These are phyloP conservation scores for Phyllotis vaccarum DNA, from an alignment of 2,797 vertebrate species.

Conservation along the genomic window DNA sequence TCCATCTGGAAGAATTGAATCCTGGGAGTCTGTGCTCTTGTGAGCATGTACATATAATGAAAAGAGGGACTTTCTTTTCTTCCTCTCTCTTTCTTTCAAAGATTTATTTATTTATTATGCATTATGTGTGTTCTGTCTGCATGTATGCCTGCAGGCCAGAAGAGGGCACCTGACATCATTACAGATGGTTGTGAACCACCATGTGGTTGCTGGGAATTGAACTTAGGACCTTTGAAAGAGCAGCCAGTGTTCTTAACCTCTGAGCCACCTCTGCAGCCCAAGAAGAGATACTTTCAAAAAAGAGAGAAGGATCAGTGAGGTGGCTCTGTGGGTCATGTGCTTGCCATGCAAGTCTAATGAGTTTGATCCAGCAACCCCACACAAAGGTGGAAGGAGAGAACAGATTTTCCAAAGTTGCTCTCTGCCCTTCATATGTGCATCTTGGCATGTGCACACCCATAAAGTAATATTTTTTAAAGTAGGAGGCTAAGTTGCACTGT, in stretches of 20 bases:
- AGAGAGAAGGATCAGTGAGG: neutral
- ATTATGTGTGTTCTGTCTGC: too few species aligned
- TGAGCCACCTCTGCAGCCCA: too few species aligned
- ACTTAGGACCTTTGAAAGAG: too few species aligned
- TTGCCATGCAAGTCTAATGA: neutral
- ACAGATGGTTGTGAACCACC: too few species aligned
- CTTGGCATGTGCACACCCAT: neutral
- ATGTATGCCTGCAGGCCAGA: too few species aligned
- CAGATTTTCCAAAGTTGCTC: neutral
- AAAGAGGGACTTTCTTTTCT: neutral
- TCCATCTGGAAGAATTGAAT: neutral
- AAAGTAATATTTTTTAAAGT: neutral
- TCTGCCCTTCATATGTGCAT: neutral
- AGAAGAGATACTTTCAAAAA: neutral
- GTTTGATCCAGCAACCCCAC: neutral
- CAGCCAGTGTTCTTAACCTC: too few species aligned
- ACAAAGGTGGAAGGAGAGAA: neutral
- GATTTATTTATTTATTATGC: too few species aligned
- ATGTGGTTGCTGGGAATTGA: too few species aligned
- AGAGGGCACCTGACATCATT: too few species aligned
- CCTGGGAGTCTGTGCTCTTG: neutral
- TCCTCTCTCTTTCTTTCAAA: too few species aligned
- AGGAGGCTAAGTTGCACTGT: neutral
- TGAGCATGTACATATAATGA: neutral
- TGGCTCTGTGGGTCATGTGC: neutral